Conservation (phyloP, 2,797 vertebrate genomes). For the Alectoris magna region DNA sequence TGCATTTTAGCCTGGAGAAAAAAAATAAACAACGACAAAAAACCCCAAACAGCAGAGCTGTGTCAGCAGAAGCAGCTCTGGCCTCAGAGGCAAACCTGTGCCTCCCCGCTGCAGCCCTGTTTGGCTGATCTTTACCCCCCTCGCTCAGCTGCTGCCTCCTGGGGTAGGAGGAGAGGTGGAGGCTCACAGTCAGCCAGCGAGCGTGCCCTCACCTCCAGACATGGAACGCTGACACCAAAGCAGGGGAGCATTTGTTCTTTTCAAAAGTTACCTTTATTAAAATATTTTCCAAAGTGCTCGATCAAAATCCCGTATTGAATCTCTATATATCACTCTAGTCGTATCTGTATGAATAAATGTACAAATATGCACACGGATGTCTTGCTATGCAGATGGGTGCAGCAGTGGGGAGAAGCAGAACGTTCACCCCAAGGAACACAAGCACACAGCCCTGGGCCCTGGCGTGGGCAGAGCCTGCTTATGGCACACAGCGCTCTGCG, state of each 20-base stretch:
- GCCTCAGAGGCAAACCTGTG: background rate
- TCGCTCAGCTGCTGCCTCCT: background rate
- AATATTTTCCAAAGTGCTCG: constrained; percentile 55
- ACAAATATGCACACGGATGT: background rate
- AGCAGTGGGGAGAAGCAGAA: background rate
- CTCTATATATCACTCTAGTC: background rate
- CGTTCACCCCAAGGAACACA: background rate
- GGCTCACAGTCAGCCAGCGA: background rate
- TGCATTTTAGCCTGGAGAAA: background rate
- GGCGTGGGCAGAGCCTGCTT: background rate
- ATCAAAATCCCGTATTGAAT: background rate
- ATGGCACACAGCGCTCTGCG: background rate
- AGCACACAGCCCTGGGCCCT: background rate
- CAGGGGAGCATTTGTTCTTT: background rate
- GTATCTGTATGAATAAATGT: background rate
- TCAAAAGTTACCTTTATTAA: constrained; percentile 74
- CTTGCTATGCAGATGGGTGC: background rate
- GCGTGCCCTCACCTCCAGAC: rapidly evolving
- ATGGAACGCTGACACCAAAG: background rate
- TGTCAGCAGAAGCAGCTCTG: background rate
- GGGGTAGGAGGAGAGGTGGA: background rate
- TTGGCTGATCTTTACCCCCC: background rate
- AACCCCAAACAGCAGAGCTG: background rate
- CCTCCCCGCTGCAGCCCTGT: rapidly evolving
- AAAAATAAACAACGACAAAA: background rate